phyloP scores from a whole-genome alignment of 2,888 invertebrate genomes.

The Seira ritae region DNA sequence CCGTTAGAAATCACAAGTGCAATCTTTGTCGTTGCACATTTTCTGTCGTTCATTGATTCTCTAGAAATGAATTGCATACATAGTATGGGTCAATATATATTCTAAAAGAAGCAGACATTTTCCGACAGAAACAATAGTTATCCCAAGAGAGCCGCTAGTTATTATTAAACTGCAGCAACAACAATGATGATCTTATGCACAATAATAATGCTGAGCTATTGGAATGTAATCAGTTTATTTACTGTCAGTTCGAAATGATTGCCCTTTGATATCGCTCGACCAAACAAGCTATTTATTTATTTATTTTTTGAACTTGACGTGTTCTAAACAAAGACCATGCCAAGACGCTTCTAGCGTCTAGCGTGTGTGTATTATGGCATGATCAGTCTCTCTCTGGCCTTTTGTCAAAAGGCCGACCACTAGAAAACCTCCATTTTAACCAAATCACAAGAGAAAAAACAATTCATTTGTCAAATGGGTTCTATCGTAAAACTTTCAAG shows the following conservation, averaged over 20 bases:
- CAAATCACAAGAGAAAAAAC: background rate
- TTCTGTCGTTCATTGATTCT: constrained; percentile 16
- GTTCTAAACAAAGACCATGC: too few relatives aligned
- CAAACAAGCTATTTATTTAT: background rate
- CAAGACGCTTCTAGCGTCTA: too few relatives aligned
- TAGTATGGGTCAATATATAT: constrained; percentile 36
- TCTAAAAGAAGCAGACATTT: background rate
- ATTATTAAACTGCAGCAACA: background rate
- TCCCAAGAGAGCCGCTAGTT: too few relatives aligned
- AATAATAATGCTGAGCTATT: background rate
- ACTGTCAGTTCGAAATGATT: background rate
- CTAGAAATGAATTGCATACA: constrained; percentile 47
- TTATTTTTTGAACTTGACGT: background rate
- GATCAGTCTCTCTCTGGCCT: constrained; percentile 17
- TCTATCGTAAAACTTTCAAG: background rate
- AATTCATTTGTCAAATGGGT: constrained; percentile 14
- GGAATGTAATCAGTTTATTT: constrained; percentile 3
- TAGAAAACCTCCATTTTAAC: constrained; percentile 8
- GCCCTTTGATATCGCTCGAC: too few relatives aligned
- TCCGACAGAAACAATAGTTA: too few relatives aligned
- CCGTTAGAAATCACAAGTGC: constrained; percentile 8
- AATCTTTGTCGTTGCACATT: constrained; percentile 14
- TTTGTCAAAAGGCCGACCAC: constrained; percentile 14
- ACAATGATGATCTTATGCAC: background rate
- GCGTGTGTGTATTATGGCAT: background rate